Evolutionary conservation across 2,797 vertebrate species (phyloP).

Genomic region (Tangara arthus): DNA sequence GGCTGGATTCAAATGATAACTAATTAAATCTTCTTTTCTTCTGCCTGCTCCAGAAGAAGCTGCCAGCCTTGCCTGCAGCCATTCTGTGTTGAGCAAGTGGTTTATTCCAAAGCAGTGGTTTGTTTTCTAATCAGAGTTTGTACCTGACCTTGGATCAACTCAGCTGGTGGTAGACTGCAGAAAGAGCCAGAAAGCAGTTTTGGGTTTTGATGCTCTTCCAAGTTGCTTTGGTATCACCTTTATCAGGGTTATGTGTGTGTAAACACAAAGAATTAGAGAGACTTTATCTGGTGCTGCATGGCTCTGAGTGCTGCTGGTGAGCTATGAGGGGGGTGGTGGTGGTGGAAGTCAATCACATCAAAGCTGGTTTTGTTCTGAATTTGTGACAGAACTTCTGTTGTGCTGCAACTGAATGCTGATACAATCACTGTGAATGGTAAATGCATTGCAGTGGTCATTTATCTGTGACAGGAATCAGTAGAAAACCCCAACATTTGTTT

Average conservation of each 20-base stretch:
- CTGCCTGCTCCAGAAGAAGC: neutral
- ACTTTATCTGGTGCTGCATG: neutral
- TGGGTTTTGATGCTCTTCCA: neutral
- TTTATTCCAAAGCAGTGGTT: neutral
- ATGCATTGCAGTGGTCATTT: neutral
- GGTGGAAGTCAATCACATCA: neutral
- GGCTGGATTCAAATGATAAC: neutral
- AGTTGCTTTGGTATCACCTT: neutral
- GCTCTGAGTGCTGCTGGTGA: neutral
- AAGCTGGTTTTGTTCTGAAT: slow-evolving; percentile 4
- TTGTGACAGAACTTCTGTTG: neutral
- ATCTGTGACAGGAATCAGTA: neutral
- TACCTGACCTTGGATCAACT: neutral
- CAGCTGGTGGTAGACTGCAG: neutral
- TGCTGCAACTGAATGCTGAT: neutral
- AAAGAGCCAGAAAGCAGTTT: neutral
- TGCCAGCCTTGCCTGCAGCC: neutral
- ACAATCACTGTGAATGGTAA: neutral
- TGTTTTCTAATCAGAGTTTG: neutral
- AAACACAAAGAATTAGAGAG: neutral
- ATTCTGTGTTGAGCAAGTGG: neutral
- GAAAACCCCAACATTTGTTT: neutral
- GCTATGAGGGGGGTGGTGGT: neutral
- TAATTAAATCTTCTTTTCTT: neutral
- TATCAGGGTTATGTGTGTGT: neutral